Evolutionary conservation across 2,113 vertebrate species (phyloP).

Genomic region (Limanda limanda): DNA sequence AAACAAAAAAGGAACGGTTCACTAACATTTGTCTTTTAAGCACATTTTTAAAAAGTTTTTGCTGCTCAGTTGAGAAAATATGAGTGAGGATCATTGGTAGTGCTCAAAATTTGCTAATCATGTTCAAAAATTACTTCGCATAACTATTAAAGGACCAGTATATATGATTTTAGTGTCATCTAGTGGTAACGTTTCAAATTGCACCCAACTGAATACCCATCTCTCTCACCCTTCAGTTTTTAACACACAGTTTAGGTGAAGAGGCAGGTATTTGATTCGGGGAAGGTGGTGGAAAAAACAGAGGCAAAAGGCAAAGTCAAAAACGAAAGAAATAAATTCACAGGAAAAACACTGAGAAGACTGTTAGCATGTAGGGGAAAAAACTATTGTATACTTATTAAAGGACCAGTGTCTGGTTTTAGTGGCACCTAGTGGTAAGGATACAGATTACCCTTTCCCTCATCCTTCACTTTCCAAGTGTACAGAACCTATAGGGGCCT

Average conservation of each 20-base stretch:
- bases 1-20: slow-evolving; percentile 17
- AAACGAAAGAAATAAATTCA: too few relatives aligned
- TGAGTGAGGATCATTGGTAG: background rate
- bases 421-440: background rate
- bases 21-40: background rate
- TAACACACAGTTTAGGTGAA: too few relatives aligned
- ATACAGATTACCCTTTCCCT: background rate
- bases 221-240: too few relatives aligned
- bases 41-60: background rate
- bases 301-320: too few relatives aligned
- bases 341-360: too few relatives aligned
- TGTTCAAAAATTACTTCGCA: background rate
- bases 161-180: background rate
- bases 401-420: background rate
- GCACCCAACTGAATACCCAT: too few relatives aligned
- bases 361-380: too few relatives aligned
- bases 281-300: too few relatives aligned
- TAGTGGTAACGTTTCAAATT: background rate
- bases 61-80: background rate
- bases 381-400: background rate
- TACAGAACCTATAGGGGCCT: background rate
- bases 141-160: background rate
- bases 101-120: background rate
- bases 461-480: background rate
- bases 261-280: too few relatives aligned